Percentiles rank a stretch among this genome's conserved stretches.
phyloP scores from a whole-genome alignment of 1,140 invertebrate genomes.

The Batillaria attramentaria region DNA sequence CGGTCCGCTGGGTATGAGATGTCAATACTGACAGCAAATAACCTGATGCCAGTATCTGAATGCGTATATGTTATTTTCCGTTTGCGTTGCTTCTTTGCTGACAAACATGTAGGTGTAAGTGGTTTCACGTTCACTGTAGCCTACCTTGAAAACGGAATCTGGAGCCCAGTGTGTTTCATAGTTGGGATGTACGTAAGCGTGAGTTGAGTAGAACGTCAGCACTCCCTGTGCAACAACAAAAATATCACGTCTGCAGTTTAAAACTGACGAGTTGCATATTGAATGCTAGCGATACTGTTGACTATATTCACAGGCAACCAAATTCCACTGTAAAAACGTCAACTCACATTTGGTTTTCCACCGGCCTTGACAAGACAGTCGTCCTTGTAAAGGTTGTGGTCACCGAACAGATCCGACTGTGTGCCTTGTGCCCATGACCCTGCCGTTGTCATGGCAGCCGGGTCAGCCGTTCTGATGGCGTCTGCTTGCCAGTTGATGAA shows the following conservation, averaged over 20 bases:
- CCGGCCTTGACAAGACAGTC: constrained; percentile 67
- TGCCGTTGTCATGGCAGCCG: constrained; percentile 67
- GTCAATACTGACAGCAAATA: background rate
- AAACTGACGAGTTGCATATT: no score
- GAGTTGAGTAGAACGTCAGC: constrained; percentile 44
- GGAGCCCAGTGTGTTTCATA: constrained; percentile 28
- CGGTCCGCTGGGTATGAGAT: background rate
- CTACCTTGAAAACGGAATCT: constrained; percentile 27
- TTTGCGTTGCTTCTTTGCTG: background rate
- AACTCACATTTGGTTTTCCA: no score
- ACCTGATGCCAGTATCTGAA: background rate
- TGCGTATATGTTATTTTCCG: background rate
- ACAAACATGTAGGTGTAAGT: background rate
- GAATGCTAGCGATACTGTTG: no score
- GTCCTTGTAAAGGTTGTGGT: constrained; percentile 70
- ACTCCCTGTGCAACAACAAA: constrained; percentile 36
- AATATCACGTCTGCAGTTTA: constrained; percentile 50
- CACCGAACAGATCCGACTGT: constrained; percentile 67
- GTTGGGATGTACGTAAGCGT: constrained; percentile 34
- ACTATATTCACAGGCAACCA: no score
- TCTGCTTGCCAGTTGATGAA: constrained; percentile 71
- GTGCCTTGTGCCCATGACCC: constrained; percentile 66
- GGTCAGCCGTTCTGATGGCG: constrained; percentile 67
- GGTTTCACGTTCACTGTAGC: background rate
- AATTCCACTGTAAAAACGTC: no score